A percentile compares a stretch with the other conserved stretches of the same genome.
phyloP scores from a whole-genome alignment of 2,888 invertebrate species.

The Agonopterix alstromeriana region DNA sequence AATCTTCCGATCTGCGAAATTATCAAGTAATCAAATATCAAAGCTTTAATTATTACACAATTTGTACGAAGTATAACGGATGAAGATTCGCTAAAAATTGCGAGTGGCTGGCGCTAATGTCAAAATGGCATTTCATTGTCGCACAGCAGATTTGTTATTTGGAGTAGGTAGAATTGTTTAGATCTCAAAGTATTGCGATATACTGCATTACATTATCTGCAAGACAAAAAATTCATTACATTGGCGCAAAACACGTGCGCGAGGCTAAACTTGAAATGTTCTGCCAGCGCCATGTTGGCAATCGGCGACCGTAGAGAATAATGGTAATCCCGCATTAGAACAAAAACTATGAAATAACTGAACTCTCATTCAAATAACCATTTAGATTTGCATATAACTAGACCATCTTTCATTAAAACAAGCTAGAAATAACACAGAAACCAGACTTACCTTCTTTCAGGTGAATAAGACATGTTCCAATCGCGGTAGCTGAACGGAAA shows the following conservation, averaged over 20 bases:
- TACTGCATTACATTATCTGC: neutral
- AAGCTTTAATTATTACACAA: neutral
- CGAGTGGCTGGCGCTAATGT: constrained; percentile 29
- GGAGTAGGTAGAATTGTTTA: too few species aligned
- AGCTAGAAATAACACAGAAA: constrained; percentile 37
- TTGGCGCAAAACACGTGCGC: constrained; percentile 58
- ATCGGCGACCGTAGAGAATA: constrained; percentile 60
- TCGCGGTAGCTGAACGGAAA: constrained; percentile 87
- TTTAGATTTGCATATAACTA: constrained; percentile 13
- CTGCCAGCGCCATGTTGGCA: constrained; percentile 77
- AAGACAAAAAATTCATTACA: constrained; percentile 1
- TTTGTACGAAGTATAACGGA: too few species aligned
- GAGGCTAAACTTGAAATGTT: constrained; percentile 49
- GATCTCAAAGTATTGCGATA: too few species aligned
- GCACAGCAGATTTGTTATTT: constrained; percentile 1
- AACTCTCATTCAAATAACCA: constrained; percentile 8
- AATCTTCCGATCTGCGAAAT: constrained; percentile 82
- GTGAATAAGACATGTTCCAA: constrained; percentile 89
- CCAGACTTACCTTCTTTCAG: constrained; percentile 87
- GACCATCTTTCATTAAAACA: constrained; percentile 28
- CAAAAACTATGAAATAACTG: constrained; percentile 17
- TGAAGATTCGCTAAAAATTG: constrained; percentile 30
- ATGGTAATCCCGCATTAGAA: constrained; percentile 31
- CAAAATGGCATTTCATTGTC: constrained; percentile 37
- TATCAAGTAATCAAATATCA: constrained; percentile 2